These are phyloP conservation scores for Rotaria sp. DNA, from an alignment of 2,888 invertebrate species.

Conservation along the genomic window DNA sequence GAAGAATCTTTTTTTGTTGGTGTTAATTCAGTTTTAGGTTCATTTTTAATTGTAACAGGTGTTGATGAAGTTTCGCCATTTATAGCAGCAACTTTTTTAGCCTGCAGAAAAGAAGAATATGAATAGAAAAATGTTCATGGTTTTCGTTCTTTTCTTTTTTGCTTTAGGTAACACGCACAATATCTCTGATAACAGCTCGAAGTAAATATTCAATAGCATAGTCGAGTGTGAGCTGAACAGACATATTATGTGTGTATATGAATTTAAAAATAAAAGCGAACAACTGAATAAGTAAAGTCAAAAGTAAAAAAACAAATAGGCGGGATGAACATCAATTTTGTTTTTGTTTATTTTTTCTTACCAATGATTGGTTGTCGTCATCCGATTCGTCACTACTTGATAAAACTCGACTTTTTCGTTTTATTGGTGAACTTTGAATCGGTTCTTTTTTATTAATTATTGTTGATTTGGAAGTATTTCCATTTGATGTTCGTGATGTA, in stretches of 20 bases:
- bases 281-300: background rate
- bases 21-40: background rate
- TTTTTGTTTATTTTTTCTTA: background rate
- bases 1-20: background rate
- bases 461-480: background rate
- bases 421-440: background rate
- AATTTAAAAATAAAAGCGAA: background rate
- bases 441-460: background rate
- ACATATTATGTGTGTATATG: background rate
- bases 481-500: no score
- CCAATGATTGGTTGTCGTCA: background rate
- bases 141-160: no score
- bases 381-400: background rate
- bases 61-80: background rate
- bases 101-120: background rate
- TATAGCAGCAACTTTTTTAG: background rate
- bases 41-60: background rate
- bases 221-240: background rate
- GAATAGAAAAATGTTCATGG: background rate
- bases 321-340: no score
- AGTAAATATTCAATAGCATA: background rate
- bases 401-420: background rate
- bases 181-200: background rate
- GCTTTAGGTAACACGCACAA: background rate
- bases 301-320: background rate